phyloP scores from a whole-genome alignment of 2,888 invertebrate genomes.

The Agriopis aurantiaria region DNA sequence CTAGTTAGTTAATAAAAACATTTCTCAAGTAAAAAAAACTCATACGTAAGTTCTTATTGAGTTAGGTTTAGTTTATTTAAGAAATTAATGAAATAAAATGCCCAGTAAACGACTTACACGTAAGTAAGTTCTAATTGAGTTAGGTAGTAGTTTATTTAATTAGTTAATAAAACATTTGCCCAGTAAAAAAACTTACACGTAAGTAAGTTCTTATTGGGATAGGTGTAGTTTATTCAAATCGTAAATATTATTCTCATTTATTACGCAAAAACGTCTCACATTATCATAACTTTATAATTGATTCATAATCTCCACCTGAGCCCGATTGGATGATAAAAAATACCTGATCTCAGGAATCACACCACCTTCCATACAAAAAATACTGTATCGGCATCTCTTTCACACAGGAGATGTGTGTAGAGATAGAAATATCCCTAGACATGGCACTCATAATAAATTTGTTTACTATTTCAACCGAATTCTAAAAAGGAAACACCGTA shows the following conservation, averaged over 20 bases:
- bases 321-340: constrained; percentile 64
- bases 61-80: too few species aligned
- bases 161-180: too few species aligned
- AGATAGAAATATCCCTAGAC: constrained; percentile 47
- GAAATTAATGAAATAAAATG: too few species aligned
- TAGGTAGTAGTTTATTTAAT: too few species aligned
- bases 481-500: neutral
- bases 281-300: constrained; percentile 48
- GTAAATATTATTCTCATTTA: neutral
- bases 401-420: constrained; percentile 57
- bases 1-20: too few species aligned
- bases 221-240: neutral
- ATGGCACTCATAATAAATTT: constrained; percentile 2
- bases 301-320: constrained; percentile 60
- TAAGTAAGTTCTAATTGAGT: too few species aligned
- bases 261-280: neutral
- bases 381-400: constrained; percentile 66
- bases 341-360: constrained; percentile 75
- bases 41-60: too few species aligned
- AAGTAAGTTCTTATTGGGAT: too few species aligned
- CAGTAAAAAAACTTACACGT: too few species aligned
- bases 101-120: too few species aligned
- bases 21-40: too few species aligned
- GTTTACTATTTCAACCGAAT: neutral
- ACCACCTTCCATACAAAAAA: constrained; percentile 80